Evolutionary conservation across 2,888 invertebrate species (phyloP), one percentile per base, ranked within the genome.

Genomic region (Tyria jacobaeae): DNA sequence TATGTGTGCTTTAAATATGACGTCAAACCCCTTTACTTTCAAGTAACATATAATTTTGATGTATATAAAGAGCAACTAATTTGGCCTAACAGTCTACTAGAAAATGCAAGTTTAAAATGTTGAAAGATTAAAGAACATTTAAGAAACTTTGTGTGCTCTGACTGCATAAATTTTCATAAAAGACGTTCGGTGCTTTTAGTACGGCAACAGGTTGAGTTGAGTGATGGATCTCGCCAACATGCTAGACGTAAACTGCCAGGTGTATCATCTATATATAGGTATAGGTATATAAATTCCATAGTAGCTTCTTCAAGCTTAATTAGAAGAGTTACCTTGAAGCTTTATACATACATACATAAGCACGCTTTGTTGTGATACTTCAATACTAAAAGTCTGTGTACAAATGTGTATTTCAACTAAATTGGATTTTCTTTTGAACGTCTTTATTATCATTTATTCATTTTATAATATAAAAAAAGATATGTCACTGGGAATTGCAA

Each of bases 181-280:
- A 49, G 49, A 44, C 5, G n/a, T 41, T 35, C 24, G n/a, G 34
- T 56, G 41, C 49, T 44, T 34, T 34, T 51, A 55, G 25, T 51
- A 21, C 41, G 14, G 61, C 56, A 61, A 57, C 61, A 61, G 61
- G 61, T 61, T 55, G 25, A 51, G 56, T 47, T 51, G 51, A 61
- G 61, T 57, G 61, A 61, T 61, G 51, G 17, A 61, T 57, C 17
- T 56, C 34, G 25, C 50, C 41, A 34, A 44, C 10, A 61, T 24
- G 54, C 56, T 21, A 25, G 37, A 37, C 39, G 9, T 49, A 39
- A 54, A 55, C 49, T 55, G 50, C 39, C 21, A 15, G 39, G 14
- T 51, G 31, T 25, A 44, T n/a, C n/a, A n/a, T n/a, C n/a, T n/a
- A n/a, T n/a, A n/a, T n/a, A n/a, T n/a, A n/a, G n/a, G n/a, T n/a